Percentiles rank a stretch among this genome's conserved stretches.
Evolutionary conservation across 1,140 invertebrate genomes (phyloP).

Genomic region (Pachyrhynchus sulphureomaculatus): DNA sequence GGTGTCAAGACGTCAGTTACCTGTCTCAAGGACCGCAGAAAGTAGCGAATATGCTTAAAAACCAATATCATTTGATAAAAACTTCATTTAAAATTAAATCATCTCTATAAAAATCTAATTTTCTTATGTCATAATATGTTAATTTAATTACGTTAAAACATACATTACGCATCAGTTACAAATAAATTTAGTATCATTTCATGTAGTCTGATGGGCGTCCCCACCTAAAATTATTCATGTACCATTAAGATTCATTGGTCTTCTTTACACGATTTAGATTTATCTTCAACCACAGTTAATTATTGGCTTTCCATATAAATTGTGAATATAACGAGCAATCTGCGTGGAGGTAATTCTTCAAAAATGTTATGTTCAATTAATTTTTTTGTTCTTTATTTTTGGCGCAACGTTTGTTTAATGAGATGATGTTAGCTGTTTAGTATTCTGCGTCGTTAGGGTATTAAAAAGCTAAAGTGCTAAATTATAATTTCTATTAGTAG

Average conservation of each 20-base stretch:
- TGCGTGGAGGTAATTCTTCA: conserved; percentile 17
- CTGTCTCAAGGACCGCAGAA: too few relatives aligned
- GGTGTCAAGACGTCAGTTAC: too few relatives aligned
- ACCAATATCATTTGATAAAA: too few relatives aligned
- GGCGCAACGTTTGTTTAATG: conserved; percentile 5
- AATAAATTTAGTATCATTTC: neutral
- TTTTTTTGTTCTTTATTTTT: conserved; percentile 4
- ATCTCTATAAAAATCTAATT: too few relatives aligned
- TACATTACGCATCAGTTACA: neutral
- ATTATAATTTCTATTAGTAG: too few relatives aligned
- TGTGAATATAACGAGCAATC: conserved; percentile 18
- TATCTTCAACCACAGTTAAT: conserved; percentile 13
- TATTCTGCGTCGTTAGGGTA: too few relatives aligned
- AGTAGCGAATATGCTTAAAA: too few relatives aligned
- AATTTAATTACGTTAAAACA: too few relatives aligned
- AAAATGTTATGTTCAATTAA: conserved; percentile 8
- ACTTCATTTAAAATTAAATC: too few relatives aligned
- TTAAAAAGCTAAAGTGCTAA: too few relatives aligned
- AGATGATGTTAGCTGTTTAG: conserved; percentile 4
- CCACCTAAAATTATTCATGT: conserved; percentile 11
- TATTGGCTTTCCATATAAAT: conserved; percentile 27
- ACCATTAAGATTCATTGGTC: conserved; percentile 5
- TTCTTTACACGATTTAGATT: neutral
- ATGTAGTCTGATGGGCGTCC: neutral
- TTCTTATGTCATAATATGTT: too few relatives aligned